Evolutionary conservation across 2,888 invertebrate genomes (phyloP).

Genomic region (Protonemura montana): DNA sequence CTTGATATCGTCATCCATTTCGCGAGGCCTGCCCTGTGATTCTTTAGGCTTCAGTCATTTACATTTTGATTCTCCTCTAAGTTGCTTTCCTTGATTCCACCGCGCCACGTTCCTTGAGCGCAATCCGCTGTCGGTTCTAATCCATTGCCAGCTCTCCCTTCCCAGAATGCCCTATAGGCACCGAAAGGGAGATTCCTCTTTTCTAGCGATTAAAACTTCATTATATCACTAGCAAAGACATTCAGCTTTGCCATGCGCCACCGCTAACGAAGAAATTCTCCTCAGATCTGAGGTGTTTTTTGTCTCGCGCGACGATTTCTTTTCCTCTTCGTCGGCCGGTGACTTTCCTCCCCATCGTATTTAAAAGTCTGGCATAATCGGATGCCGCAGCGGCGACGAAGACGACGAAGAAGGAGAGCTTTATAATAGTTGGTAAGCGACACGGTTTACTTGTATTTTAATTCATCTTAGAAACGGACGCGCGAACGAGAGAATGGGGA

Average conservation of each 20-base stretch:
- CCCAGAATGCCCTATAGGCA: slow-evolving; percentile 34
- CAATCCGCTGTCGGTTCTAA: slow-evolving; percentile 45
- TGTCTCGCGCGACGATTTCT: slow-evolving; percentile 24
- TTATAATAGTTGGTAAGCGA: slow-evolving; percentile 45
- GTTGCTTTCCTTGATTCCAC: slow-evolving; percentile 33
- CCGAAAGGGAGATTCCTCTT: slow-evolving; percentile 46
- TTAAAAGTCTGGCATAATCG: slow-evolving; percentile 44
- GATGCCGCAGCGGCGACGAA: slow-evolving; percentile 36
- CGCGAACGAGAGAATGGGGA: slow-evolving; percentile 27
- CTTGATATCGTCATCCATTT: neutral
- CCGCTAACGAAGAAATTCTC: slow-evolving; percentile 37
- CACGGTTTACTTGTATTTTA: slow-evolving; percentile 41
- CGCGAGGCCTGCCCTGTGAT: slow-evolving; percentile 25
- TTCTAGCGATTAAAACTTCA: slow-evolving; percentile 61
- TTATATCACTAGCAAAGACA: slow-evolving; percentile 56
- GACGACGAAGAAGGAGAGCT: slow-evolving; percentile 39
- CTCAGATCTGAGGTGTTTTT: slow-evolving; percentile 30
- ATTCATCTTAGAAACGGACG: slow-evolving; percentile 35
- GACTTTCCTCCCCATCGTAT: slow-evolving; percentile 39
- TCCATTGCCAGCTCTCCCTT: slow-evolving; percentile 40
- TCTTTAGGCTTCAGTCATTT: slow-evolving; percentile 30
- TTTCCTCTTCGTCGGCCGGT: slow-evolving; percentile 28
- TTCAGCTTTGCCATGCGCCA: slow-evolving; percentile 21
- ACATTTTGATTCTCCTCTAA: slow-evolving; percentile 38
- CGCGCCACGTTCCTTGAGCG: slow-evolving; percentile 9